A percentile compares a stretch with the other conserved stretches of the same genome.
Evolutionary conservation across 2,113 vertebrate genomes (phyloP).

Genomic region (Murina feae): DNA sequence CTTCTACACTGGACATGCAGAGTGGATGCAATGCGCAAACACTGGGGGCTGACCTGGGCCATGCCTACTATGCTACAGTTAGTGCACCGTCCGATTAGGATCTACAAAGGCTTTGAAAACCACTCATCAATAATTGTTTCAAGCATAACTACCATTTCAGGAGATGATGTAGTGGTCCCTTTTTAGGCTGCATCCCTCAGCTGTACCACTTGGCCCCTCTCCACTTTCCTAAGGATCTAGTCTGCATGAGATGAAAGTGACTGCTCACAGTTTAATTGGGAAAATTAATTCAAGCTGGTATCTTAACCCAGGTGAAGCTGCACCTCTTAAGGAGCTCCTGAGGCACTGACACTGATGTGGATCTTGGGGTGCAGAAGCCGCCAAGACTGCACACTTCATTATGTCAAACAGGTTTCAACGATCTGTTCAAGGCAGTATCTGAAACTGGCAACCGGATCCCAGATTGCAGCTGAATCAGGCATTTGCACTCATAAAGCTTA

Average conservation of each 20-base stretch:
- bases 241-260: not conserved
- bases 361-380: not conserved
- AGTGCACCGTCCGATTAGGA: not conserved
- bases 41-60: not conserved
- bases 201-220: not conserved
- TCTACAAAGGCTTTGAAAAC: not conserved
- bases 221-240: too few species aligned
- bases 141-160: not conserved
- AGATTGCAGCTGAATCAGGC: conserved; percentile 8
- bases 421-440: not conserved
- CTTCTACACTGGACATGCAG: not conserved
- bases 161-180: not conserved
- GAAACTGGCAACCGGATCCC: not conserved
- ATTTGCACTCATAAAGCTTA: conserved; percentile 27
- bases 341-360: not conserved
- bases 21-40: not conserved
- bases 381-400: not conserved
- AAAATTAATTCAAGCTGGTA: not conserved
- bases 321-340: not conserved
- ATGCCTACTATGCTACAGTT: accelerated
- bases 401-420: not conserved
- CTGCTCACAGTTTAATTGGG: not conserved
- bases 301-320: not conserved
- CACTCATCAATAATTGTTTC: not conserved
- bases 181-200: not conserved